A percentile compares a stretch with the other conserved stretches of the same genome.
Conservation (phyloP, 2,797 vertebrate species). For the Miopithecus talapoin region DNA sequence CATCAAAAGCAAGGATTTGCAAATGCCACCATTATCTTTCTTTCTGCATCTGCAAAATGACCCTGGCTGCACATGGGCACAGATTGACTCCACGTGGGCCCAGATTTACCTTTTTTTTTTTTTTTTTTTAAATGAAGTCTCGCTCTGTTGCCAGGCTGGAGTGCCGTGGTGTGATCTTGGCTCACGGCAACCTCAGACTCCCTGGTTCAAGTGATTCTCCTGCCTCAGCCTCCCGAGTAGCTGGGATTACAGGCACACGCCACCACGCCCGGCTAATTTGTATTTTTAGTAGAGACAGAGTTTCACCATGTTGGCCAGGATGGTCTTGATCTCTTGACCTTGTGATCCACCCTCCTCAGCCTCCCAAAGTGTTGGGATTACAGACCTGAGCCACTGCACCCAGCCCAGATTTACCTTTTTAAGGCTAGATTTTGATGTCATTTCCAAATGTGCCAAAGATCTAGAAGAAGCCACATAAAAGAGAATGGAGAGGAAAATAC, state of each 20-base stretch:
- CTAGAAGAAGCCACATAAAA: neutral
- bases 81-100: neutral
- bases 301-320: too few relatives aligned
- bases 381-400: fast-evolving
- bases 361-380: neutral
- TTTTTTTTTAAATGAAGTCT: too few relatives aligned
- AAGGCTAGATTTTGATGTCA: neutral
- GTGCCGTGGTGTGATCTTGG: too few relatives aligned
- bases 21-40: neutral
- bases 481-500: neutral
- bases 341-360: neutral
- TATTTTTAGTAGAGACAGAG: too few relatives aligned
- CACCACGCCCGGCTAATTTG: too few relatives aligned
- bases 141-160: too few relatives aligned
- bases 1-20: neutral
- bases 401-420: neutral
- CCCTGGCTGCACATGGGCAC: too few relatives aligned
- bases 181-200: too few relatives aligned
- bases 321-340: neutral
- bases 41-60: neutral
- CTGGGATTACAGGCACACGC: too few relatives aligned
- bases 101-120: too few relatives aligned
- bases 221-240: too few relatives aligned
- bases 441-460: neutral
- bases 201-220: too few relatives aligned